Evolutionary conservation across 1,140 invertebrate species (phyloP), one percentile per base, ranked within the genome.

Genomic region (Macrocentrus cingulum): DNA sequence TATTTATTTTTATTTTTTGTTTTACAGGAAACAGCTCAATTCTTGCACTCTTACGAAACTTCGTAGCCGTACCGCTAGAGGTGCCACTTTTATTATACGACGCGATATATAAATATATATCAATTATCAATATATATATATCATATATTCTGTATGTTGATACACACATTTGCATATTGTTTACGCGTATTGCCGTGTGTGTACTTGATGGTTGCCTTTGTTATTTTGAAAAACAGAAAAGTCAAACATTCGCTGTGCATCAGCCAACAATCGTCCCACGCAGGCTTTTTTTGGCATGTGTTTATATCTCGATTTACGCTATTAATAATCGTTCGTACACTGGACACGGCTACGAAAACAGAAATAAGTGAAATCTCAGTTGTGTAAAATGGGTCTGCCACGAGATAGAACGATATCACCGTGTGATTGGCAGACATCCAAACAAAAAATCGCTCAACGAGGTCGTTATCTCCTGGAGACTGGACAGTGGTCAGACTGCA

Each of bases 401-500:
- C 25, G 9, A 29, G 9, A 29, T 5, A 4, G 4, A 29, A 29
- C 25, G 9, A 5, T 29, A 29, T 56, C 72, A 29, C 71, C 76
- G 11, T 80, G 72, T 60, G 89, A 91, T 69, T 91, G 90, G 90
- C 90, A 92, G 74, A 83, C 85, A 56, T 82, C 81, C 56, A 85
- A 87, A 57, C 84, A 86, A 48, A 83, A 84, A 64, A 76, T 91
- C 18, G 84, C 85, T 55, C 83, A 90, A 66, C 79, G 90, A 46
- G 87, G 88, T 4, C 81, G 84, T 48, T 84, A 89, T 70, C 67
- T 92, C 20, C 69, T 92, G 2, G 85, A 90, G 64, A 86, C 85
- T 9, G 88, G 87, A 49, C 85, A 88, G 76, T 91, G 89, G 89
- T 84, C 87, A 7, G 90, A 93, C 66, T 91, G 90, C 69, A 84